phyloP scores from a whole-genome alignment of 2,113 vertebrate species.

The Melierax canorus region DNA sequence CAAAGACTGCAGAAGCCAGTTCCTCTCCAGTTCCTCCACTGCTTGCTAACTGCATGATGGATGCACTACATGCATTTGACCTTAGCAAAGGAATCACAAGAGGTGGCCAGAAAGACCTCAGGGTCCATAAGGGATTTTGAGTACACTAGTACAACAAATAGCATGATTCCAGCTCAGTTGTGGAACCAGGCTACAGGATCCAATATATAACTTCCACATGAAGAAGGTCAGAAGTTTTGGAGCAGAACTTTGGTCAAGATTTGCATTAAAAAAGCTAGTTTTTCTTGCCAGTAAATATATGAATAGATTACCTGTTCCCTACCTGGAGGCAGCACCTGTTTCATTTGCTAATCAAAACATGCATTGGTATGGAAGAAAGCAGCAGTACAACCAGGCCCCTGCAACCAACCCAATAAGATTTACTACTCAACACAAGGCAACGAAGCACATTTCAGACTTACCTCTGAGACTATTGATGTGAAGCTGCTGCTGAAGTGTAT shows the following conservation, averaged over 20 bases:
- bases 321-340: neutral
- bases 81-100: neutral
- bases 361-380: neutral
- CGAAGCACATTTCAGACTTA: conserved; percentile 14
- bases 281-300: neutral
- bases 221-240: neutral
- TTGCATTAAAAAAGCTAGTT: neutral
- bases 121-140: neutral
- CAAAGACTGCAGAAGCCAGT: neutral
- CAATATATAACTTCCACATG: neutral
- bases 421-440: neutral
- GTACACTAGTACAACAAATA: neutral
- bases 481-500: conserved; percentile 73
- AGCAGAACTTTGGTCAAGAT: neutral
- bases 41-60: neutral
- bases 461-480: conserved; percentile 82
- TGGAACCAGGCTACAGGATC: neutral
- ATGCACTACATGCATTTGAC: neutral
- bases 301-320: neutral
- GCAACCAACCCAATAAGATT: neutral
- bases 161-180: neutral
- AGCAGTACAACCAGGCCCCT: neutral
- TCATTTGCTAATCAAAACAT: neutral
- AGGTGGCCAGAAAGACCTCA: neutral
- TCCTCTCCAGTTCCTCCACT: neutral